phyloP scores from a whole-genome alignment of 1,140 invertebrate genomes.

The Doryteuthis pealeii region DNA sequence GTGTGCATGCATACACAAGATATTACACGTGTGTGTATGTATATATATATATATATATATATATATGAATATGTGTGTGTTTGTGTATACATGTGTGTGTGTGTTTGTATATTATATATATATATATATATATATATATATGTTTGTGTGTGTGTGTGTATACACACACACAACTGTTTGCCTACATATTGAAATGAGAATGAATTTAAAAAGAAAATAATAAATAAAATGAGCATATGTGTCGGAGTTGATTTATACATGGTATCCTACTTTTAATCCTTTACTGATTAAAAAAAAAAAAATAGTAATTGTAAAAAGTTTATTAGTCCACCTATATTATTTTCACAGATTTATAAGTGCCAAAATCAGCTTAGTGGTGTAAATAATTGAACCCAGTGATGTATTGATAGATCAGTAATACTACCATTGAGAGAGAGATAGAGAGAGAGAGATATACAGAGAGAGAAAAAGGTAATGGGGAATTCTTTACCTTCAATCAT shows the following conservation, averaged over 20 bases:
- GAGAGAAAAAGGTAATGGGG: neutral
- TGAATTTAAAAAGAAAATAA: neutral
- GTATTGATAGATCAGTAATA: neutral
- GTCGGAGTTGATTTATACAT: too few relatives aligned
- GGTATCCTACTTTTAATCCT: too few relatives aligned
- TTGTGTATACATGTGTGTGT: neutral
- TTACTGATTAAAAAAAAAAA: constrained; percentile 14
- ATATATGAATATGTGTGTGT: neutral
- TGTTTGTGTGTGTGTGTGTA: too few relatives aligned
- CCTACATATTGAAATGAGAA: neutral
- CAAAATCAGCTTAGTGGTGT: too few relatives aligned
- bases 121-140: too few relatives aligned
- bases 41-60: neutral
- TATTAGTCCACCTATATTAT: constrained; percentile 1
- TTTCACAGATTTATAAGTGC: neutral
- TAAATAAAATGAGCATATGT: too few relatives aligned
- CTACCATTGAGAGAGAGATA: constrained; percentile 11
- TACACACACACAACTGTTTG: neutral
- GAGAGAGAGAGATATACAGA: constrained; percentile 9
- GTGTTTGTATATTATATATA: neutral
- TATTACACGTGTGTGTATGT: neutral
- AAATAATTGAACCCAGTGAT: too few relatives aligned
- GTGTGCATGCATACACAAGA: neutral
- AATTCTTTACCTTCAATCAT: constrained; percentile 23
- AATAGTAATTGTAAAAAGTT: too few relatives aligned